A percentile compares a stretch with the other conserved stretches of the same genome.
These are phyloP conservation scores for Arizona elegans DNA, from an alignment of 2,113 vertebrate species.

Conservation along the genomic window DNA sequence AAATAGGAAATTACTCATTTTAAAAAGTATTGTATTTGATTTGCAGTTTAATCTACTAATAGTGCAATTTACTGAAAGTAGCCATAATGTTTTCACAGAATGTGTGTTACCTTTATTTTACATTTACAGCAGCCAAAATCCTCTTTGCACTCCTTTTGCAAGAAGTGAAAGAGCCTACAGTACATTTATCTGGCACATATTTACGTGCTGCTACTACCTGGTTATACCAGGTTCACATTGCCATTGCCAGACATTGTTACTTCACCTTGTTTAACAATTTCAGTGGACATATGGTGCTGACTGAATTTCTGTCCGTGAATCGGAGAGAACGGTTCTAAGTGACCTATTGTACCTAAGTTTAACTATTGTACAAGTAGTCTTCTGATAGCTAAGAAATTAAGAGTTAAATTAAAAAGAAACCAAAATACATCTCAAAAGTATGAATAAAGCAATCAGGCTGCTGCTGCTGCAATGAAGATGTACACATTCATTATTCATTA, in stretches of 20 bases:
- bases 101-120: not conserved
- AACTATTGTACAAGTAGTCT: not conserved
- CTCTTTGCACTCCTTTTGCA: not conserved
- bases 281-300: not conserved
- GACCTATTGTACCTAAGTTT: too few relatives aligned
- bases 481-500: not conserved
- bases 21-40: constrained; percentile 17
- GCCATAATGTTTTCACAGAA: not conserved
- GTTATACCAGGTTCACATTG: not conserved
- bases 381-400: not conserved
- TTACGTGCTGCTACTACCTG: not conserved
- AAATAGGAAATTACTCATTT: not conserved
- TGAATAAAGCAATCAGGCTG: not conserved
- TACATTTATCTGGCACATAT: not conserved
- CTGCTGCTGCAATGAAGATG: not conserved
- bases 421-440: not conserved
- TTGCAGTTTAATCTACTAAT: constrained; percentile 33
- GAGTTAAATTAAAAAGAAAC: not conserved
- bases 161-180: not conserved
- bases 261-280: not conserved
- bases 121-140: not conserved
- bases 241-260: not conserved
- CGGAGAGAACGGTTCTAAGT: not conserved
- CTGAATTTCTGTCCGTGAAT: not conserved
- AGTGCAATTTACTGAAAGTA: not conserved